Percentiles rank a stretch among this genome's conserved stretches.
Evolutionary conservation across 2,888 invertebrate genomes (phyloP).

Genomic region (Amphipyra tragopoginis): DNA sequence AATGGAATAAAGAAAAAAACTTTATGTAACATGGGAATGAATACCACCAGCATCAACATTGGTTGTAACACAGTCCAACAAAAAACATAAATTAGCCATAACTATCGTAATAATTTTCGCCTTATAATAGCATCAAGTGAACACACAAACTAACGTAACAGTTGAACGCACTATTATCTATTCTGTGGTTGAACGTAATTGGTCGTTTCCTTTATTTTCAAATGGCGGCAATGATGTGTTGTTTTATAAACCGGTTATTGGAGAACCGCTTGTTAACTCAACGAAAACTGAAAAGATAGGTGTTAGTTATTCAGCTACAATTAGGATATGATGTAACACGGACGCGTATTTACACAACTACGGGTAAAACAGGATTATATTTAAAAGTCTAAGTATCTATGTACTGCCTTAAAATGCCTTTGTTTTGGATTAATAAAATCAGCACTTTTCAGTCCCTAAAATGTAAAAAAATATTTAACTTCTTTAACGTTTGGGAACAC

Average conservation of each 20-base stretch:
- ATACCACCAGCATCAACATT: no score
- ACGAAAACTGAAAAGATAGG: constrained; percentile 29
- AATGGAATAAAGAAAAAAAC: no score
- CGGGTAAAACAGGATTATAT: not conserved
- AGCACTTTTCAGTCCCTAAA: no score
- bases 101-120: not conserved
- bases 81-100: not conserved
- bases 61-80: no score
- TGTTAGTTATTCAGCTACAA: not conserved
- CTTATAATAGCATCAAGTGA: constrained; percentile 5
- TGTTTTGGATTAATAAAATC: no score
- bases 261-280: no score
- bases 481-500: no score
- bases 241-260: constrained; percentile 61
- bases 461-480: no score
- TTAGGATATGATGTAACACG: constrained; percentile 39
- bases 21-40: no score
- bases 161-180: not conserved
- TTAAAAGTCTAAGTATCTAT: no score
- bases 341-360: constrained; percentile 3
- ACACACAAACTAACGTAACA: constrained; percentile 22
- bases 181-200: constrained; percentile 57
- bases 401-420: no score
- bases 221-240: constrained; percentile 45
- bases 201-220: constrained; percentile 67